Evolutionary conservation across 2,797 vertebrate genomes (phyloP), one percentile per base, ranked within the genome.

Genomic region (Chrosomus eos): DNA sequence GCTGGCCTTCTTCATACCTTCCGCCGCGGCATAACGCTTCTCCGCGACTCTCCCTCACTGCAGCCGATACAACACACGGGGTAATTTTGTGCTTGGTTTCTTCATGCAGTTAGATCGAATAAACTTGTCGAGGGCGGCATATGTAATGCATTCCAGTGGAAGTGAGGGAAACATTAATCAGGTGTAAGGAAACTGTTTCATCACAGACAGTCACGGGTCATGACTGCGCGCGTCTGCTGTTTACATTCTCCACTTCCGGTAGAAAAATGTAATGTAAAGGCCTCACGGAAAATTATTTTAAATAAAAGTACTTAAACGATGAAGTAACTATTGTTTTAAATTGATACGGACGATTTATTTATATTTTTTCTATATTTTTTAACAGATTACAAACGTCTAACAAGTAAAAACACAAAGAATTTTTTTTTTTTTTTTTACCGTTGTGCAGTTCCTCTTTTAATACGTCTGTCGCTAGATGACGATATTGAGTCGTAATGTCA

Each of bases 31-130:
- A 85, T 85, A 3, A 62, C 51, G 62, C 71, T 33, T 82, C 88
- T 36, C 26, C 60, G 4, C 31, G 38, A 51, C 48, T 43, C 33
- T 43, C 8, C 36, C 55, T 70, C 90, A 87, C 76, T 87, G 75
- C 70, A 91, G 91, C 40, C 66, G 64, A 38, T n/a, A n/a, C n/a
- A n/a, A 21, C 28, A 23, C 38, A 36, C 9, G 73, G 5, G 26
- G 5, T 18, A 67, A 18, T 48, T 9, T 67, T 18, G 21, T 58
- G 91, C 91, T 91, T 92, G 68, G 89, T 92, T 90, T 88, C 89
- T 16, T 51, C n/a, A 18, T 40, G 26, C 45, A 33, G 33, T 73
- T 60, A 18, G 3, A 28, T 19, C 7, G 51, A 36, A 28, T 23
- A 85, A 67, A 40, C 31, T 19, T 64, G 23, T 26, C 38, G 13